Evolutionary conservation across 35 echinoderm and acorn worm species (phyloP).

Genomic region (Acanthaster planci): DNA sequence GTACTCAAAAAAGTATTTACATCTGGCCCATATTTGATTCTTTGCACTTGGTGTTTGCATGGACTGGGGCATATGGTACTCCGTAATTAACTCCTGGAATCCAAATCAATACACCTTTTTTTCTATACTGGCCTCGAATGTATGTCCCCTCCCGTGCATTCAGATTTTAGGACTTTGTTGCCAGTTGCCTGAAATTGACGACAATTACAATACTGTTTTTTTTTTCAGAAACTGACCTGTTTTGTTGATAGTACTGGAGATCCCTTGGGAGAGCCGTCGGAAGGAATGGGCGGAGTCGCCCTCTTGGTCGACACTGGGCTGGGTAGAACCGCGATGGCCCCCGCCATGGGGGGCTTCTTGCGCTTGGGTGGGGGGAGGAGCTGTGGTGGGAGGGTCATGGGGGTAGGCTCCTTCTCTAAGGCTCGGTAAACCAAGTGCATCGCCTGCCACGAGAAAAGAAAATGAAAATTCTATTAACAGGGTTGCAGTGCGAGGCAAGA

Average conservation of each 20-base stretch:
- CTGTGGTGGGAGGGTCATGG: conserved; percentile 60
- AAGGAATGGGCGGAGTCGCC: conserved; percentile 28
- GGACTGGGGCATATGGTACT: too few species aligned
- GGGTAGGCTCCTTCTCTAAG: conserved; percentile 77
- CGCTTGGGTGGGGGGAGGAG: conserved; percentile 79
- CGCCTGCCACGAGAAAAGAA: conserved; percentile 72
- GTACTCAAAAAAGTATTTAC: too few species aligned
- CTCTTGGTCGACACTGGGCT: conserved; percentile 6
- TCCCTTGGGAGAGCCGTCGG: conserved; percentile 26
- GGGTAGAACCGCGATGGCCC: conserved; percentile 63
- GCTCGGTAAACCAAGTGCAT: conserved; percentile 95
- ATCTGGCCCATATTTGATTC: too few species aligned
- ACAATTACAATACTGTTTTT: too few species aligned
- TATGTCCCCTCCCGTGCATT: too few species aligned
- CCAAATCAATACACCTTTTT: too few species aligned
- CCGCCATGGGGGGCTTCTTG: conserved; percentile 70
- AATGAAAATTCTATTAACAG: too few species aligned
- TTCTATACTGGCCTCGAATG: too few species aligned
- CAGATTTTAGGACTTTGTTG: too few species aligned
- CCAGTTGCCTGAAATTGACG: neutral
- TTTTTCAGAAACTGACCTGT: neutral
- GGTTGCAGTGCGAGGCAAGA: too few species aligned
- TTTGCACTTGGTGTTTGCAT: too few species aligned
- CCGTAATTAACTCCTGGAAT: too few species aligned
- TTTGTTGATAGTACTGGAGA: conserved; percentile 47